Conservation (phyloP, 2,113 vertebrate genomes). For the Acanthochromis polyacanthus region DNA sequence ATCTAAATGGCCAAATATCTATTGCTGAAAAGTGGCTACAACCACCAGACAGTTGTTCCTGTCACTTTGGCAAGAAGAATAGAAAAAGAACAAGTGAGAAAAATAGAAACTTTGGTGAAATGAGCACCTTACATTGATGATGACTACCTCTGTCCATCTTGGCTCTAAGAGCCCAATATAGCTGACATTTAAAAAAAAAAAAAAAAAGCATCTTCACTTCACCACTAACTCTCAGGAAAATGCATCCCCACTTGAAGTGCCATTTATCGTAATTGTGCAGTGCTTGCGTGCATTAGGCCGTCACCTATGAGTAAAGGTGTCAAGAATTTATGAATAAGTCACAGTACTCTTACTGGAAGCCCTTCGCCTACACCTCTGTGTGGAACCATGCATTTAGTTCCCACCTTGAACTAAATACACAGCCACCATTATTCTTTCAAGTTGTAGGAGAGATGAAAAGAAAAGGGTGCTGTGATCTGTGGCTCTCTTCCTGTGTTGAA, state of each 20-base stretch:
- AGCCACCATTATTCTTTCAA: conserved; percentile 51
- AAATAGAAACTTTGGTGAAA: neutral
- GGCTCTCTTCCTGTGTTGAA: conserved; percentile 25
- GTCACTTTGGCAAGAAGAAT: neutral
- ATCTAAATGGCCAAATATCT: no score
- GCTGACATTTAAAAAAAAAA: conserved; percentile 23
- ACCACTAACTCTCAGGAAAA: conserved; percentile 37
- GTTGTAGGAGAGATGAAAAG: conserved; percentile 18
- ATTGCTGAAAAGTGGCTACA: no score
- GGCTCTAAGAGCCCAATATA: conserved; percentile 25
- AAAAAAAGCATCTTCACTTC: conserved; percentile 37
- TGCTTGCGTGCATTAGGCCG: conserved; percentile 36
- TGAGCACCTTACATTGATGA: neutral
- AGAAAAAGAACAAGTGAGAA: neutral
- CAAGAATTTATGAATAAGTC: conserved; percentile 72
- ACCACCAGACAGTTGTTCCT: no score
- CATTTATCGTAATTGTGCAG: conserved; percentile 53
- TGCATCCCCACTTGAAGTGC: neutral
- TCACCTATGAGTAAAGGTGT: conserved; percentile 61
- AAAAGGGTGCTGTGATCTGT: conserved; percentile 39
- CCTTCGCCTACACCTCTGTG: conserved; percentile 19
- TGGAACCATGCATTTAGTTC: conserved; percentile 67
- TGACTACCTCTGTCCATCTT: conserved; percentile 23
- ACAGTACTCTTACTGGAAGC: conserved; percentile 23
- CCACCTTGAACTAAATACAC: conserved; percentile 65